Conservation (phyloP, 2,797 vertebrate genomes). For the Tragopan temminckii region DNA sequence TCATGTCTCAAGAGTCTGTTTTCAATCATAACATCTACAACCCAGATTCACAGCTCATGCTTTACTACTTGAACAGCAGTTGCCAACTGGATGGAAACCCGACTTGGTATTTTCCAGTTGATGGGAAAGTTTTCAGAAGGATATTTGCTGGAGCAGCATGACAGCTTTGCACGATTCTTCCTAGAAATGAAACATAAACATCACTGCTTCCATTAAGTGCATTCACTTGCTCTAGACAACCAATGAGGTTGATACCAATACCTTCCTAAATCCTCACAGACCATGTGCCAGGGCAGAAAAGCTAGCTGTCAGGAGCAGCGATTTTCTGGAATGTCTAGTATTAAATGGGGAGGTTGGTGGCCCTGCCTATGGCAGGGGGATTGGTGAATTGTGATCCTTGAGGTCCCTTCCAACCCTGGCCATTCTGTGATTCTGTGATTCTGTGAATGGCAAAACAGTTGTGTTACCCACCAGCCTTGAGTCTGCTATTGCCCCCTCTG, state of each 20-base stretch:
- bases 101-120: slow-evolving; percentile 29
- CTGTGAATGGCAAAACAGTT: not conserved
- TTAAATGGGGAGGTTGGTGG: too few species aligned
- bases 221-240: not conserved
- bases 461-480: not conserved
- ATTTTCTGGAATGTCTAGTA: not conserved
- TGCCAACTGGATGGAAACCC: slow-evolving; percentile 49
- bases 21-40: slow-evolving; percentile 67
- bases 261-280: not conserved
- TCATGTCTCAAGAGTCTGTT: slow-evolving; percentile 55
- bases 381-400: too few species aligned
- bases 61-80: slow-evolving; percentile 27
- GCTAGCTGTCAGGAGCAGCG: not conserved
- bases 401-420: too few species aligned
- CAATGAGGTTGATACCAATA: not conserved
- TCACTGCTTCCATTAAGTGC: not conserved
- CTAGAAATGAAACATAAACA: not conserved
- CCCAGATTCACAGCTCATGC: not conserved
- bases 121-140: slow-evolving; percentile 22
- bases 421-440: too few species aligned
- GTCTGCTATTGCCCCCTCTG: not conserved
- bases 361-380: too few species aligned
- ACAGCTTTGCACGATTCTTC: not conserved
- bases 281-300: not conserved
- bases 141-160: not conserved